phyloP scores from a whole-genome alignment of 2,888 invertebrate species.

The Molorchus minor region DNA sequence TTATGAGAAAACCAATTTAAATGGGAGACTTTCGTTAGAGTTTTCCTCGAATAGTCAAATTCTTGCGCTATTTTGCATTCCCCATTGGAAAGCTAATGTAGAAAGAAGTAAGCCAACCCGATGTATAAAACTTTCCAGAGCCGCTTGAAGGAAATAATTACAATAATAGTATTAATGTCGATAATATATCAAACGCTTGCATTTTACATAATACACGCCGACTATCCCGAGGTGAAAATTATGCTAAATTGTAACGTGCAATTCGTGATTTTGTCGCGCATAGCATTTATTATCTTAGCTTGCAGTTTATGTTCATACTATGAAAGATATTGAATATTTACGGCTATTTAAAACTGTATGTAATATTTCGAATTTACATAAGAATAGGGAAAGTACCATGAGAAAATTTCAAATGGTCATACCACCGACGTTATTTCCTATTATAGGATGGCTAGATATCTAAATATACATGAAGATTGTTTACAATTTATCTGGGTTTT shows the following conservation, averaged over 20 bases:
- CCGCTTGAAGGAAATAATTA: constrained; percentile 5
- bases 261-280: constrained; percentile 16
- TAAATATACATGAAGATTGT: no score
- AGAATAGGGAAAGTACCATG: constrained; percentile 11
- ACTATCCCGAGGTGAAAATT: constrained; percentile 14
- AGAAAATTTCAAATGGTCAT: constrained; percentile 7
- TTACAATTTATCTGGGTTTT: no score
- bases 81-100: no score
- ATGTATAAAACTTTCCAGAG: no score
- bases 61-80: no score
- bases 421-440: no score
- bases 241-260: constrained; percentile 11
- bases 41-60: no score
- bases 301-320: constrained; percentile 13
- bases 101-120: no score
- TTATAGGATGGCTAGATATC: no score
- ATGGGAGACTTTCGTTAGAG: no score
- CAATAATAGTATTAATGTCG: not conserved
- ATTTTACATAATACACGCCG: constrained; percentile 7
- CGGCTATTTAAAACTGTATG: constrained; percentile 1
- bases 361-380: constrained; percentile 18
- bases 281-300: constrained; percentile 8
- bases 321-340: constrained; percentile 10
- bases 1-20: no score
- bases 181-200: constrained; percentile 6